Conservation (phyloP, 1,140 invertebrate species). For the Micrasema longulum region DNA sequence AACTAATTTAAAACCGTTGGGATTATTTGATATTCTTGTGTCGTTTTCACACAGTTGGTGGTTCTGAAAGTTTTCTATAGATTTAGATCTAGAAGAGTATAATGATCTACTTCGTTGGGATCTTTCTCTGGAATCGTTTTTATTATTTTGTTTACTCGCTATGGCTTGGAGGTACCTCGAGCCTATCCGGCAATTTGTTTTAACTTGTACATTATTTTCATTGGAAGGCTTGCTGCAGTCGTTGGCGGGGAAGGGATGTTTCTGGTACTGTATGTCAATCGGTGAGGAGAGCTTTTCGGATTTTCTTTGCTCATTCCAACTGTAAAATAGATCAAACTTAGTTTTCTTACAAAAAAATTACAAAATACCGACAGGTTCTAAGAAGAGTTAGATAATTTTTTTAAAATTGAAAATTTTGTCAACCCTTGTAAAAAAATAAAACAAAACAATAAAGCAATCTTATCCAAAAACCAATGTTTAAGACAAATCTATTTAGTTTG, state of each 20-base stretch:
- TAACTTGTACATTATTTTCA: slow-evolving; percentile 37
- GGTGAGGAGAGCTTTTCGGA: slow-evolving; percentile 40
- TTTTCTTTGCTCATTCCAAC: slow-evolving; percentile 53
- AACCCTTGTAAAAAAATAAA: too few species aligned
- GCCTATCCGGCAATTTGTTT: slow-evolving; percentile 64
- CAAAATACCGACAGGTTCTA: too few species aligned
- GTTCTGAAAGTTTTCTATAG: slow-evolving; percentile 65
- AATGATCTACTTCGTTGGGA: slow-evolving; percentile 57
- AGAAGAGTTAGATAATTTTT: too few species aligned
- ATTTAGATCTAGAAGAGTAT: slow-evolving; percentile 61
- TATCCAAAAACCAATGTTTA: too few species aligned
- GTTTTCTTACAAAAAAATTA: not conserved
- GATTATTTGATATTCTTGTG: not conserved
- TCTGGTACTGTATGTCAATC: slow-evolving; percentile 37
- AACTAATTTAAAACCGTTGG: slow-evolving; percentile 26
- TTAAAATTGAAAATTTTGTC: too few species aligned
- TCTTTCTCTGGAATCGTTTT: slow-evolving; percentile 60
- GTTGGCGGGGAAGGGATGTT: slow-evolving; percentile 34
- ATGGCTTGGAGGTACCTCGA: slow-evolving; percentile 66
- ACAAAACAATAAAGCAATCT: too few species aligned
- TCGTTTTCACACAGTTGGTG: slow-evolving; percentile 11
- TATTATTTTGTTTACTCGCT: slow-evolving; percentile 57
- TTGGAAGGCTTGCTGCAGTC: slow-evolving; percentile 29
- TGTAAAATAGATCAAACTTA: slow-evolving; percentile 34
- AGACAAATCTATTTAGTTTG: too few species aligned